Base-by-base conservation (phyloP, 2,888 invertebrate species). In the Hofmannophila pseudospretella region DNA sequence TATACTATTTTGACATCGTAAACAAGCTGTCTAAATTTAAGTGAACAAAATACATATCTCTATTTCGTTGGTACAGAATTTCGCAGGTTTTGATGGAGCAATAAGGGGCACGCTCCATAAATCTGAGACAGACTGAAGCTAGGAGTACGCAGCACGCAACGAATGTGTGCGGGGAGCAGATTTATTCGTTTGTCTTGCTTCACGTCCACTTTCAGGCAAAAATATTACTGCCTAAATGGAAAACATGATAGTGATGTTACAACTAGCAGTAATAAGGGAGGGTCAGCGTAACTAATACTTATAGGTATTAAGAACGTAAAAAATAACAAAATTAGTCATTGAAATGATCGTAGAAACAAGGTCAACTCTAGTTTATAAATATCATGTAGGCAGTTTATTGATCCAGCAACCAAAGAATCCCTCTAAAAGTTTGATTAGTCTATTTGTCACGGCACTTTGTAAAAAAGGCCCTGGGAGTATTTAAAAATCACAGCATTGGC, bases 401-500 rank as follows among this genome's bases (percentile, higher is more conserved):
- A n/a, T n/a, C 16, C 3, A 16, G 16, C 16, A 16, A 5, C 16
- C 16, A 16, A 16, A 5, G 3, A 16, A 16, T n/a, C 23, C 16
- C 5, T 12, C 10, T 25, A 4, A 41, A 43, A 42, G 39, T 43
- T 51, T 49, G 43, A 47, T 49, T 48, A 51, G 33, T 44, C 36
- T 39, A 45, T 47, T 50, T 41, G 36, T 46, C 39, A 37, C 34
- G 31, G 36, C 43, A 36, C 33, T 44, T 57, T 60, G 54, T 54
- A 55, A 55, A 64, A 66, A 61, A 54, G 58, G 51, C 55, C 52
- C 56, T 54, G 49, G 51, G 64, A 63, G 67, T 61, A 61, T 68
- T 77, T 71, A 66, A 69, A 77, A 79, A 79, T 75, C 72, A 69
- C 62, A 65, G 61, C 63, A 65, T 65, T 58, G 67, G 62, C 63